phyloP scores from a whole-genome alignment of 2,797 vertebrate genomes.

The Petrocephalus sullivani region DNA sequence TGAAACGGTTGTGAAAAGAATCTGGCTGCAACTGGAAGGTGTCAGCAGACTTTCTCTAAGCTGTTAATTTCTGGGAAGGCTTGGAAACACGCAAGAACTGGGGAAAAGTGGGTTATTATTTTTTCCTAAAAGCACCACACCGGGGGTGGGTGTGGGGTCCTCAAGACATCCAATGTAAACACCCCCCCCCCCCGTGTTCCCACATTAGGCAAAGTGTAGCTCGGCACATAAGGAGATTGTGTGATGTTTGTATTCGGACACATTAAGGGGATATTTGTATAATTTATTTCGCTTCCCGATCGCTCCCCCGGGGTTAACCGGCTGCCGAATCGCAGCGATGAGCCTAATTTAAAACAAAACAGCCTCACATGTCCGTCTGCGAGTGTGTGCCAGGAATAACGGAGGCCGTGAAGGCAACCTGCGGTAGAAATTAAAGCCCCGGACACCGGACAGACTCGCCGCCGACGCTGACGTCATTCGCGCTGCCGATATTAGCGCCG shows the following conservation, averaged over 20 bases:
- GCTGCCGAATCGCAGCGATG: not conserved
- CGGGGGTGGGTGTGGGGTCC: not conserved
- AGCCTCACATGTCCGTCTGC: not conserved
- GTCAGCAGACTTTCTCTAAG: not conserved
- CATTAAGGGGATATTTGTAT: conserved; percentile 54
- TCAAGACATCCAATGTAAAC: not conserved
- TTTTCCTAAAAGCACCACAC: not conserved
- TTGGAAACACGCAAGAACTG: not conserved
- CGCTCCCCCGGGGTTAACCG: conserved; percentile 31
- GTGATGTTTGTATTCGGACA: conserved; percentile 51
- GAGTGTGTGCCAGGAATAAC: not conserved
- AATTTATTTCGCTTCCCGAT: conserved; percentile 46
- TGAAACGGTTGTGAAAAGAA: not conserved
- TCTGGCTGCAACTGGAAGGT: not conserved
- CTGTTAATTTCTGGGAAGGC: not conserved
- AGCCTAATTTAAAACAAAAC: not conserved
- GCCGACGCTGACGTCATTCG: not conserved
- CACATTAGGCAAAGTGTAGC: not conserved
- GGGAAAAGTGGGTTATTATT: not conserved
- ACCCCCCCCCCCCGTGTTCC: not conserved
- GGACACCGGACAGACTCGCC: not conserved
- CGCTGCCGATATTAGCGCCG: not conserved
- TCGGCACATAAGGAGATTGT: conserved; percentile 24
- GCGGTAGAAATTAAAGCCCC: not conserved
- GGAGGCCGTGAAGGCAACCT: not conserved